phyloP scores from a whole-genome alignment of 2,113 vertebrate genomes.

The Aplodontia rufa region DNA sequence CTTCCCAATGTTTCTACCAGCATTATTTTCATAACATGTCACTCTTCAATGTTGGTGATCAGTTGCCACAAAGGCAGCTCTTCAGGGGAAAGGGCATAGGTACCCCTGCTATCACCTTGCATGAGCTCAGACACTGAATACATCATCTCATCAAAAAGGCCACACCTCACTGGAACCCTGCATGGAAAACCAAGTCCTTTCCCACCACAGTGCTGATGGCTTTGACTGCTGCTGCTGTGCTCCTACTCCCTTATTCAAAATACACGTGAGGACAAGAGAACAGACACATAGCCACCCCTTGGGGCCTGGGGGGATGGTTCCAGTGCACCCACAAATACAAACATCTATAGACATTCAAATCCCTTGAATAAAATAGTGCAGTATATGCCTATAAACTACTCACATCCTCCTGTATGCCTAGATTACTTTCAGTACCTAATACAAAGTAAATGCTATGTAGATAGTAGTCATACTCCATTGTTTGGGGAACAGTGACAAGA shows the following conservation, averaged over 20 bases:
- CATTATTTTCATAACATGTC: background rate
- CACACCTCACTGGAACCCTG: background rate
- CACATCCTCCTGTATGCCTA: background rate
- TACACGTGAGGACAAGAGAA: background rate
- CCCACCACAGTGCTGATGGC: background rate
- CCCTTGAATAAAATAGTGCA: background rate
- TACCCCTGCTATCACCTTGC: background rate
- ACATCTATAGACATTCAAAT: background rate
- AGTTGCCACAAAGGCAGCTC: background rate
- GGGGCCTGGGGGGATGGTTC: no score
- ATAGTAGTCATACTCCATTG: background rate
- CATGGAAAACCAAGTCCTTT: slow-evolving; percentile 22
- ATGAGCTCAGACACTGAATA: background rate
- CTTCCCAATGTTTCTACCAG: background rate
- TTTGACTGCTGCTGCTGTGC: rapidly evolving
- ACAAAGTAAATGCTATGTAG: background rate
- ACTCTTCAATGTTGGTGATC: background rate
- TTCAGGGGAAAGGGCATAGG: background rate
- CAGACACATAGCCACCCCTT: no score
- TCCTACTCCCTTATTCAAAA: background rate
- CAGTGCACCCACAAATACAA: background rate
- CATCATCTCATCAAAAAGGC: background rate
- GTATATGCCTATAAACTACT: background rate
- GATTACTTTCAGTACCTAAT: background rate
- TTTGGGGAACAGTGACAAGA: background rate